Evolutionary conservation across 2,113 vertebrate species (phyloP).

Genomic region (Ceyx cyanopectus): DNA sequence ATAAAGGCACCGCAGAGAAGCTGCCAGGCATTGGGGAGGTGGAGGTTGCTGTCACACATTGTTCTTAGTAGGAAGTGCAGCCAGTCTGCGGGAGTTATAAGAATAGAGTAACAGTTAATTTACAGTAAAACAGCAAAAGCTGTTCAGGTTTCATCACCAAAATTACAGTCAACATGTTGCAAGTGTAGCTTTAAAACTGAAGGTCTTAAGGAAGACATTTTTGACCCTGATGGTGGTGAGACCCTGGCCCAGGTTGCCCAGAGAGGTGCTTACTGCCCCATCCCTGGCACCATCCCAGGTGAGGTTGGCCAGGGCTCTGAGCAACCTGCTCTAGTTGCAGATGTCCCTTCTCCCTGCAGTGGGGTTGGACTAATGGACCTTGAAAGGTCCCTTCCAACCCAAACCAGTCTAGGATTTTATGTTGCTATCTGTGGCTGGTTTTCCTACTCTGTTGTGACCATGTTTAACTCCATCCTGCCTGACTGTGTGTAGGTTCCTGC

Average conservation of each 20-base stretch:
- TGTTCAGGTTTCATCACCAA: slow-evolving; percentile 26
- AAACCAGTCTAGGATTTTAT: too few species aligned
- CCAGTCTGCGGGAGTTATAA: background rate
- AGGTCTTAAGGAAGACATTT: background rate
- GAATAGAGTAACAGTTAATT: background rate
- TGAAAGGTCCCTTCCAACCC: too few species aligned
- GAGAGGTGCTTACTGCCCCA: background rate
- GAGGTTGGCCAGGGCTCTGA: too few species aligned
- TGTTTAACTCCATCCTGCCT: background rate
- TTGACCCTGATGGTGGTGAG: background rate
- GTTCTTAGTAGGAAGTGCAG: background rate
- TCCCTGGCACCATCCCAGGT: background rate
- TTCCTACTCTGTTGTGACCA: background rate
- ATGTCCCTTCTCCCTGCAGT: too few species aligned
- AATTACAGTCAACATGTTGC: background rate
- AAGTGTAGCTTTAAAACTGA: background rate
- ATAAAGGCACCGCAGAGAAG: background rate
- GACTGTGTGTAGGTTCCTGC: background rate
- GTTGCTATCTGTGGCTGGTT: background rate
- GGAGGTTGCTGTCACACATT: background rate
- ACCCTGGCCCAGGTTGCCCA: too few species aligned
- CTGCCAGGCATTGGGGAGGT: too few species aligned
- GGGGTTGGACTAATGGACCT: too few species aligned
- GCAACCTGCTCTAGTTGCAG: too few species aligned
- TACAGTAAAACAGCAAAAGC: background rate